Base-by-base conservation (phyloP, 2,888 invertebrate genomes). In the Mesodorylaimus sp. region DNA sequence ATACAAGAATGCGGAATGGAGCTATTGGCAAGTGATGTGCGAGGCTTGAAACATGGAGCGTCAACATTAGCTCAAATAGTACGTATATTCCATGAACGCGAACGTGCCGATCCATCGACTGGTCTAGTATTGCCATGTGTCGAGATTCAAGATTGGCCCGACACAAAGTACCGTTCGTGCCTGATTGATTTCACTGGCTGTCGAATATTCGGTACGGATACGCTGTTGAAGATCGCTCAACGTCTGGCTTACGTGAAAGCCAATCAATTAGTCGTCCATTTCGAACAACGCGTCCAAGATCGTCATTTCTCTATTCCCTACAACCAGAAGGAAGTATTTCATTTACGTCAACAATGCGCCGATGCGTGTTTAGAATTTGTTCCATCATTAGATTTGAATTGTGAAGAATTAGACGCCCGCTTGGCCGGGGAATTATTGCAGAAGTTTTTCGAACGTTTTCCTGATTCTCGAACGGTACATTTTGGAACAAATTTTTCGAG, bases 1-100 rank as follows among this genome's bases (percentile, higher is more conserved):
- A 56, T 63, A 75, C 10, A 72, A 72, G 49, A 66, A 75, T 53
- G 68, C 70, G 46, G 70, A 71, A 69, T 75, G 21, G 68, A 70
- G 59, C 68, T 76, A n/a, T 66, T 72, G 48, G 75, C 75, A 46
- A 70, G 73, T 27, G 75, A 75, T 61, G 61, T 74, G 39, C 65
- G 70, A 32, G 75, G 76, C 24, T 62, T 77, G 21, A 73, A 75
- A 58, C 74, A 75, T 61, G 76, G 74, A 2, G 68, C 76, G 43
- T 71, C 71, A 39, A 76, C 76, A 1, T 67, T 76, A 44, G 67
- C 73, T 3, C 76, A 77, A 59, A 68, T 76, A 53, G 61, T 76
- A 37, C 66, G 69, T 38, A 60, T n/a, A n/a, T n/a, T n/a, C n/a
- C n/a, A n/a, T n/a, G n/a, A n/a, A n/a, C n/a, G n/a, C n/a, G n/a